Evolutionary conservation across 2,797 vertebrate species (phyloP).

Genomic region (Mionectes olivaceus): DNA sequence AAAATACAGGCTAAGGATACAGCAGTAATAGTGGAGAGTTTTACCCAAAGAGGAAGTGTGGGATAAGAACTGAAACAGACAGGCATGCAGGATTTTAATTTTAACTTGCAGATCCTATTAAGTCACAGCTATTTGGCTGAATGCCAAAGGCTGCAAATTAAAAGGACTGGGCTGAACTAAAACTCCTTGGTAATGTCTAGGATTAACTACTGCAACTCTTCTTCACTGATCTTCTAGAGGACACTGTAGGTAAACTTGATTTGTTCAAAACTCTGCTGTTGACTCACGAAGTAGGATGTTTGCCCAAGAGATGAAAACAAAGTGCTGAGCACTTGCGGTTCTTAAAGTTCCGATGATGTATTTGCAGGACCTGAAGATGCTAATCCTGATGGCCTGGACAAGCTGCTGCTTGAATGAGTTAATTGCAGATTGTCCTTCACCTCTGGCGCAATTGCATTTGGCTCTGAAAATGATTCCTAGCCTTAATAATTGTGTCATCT

Average conservation of each 20-base stretch:
- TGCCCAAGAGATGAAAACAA: neutral
- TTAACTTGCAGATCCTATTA: slow-evolving; percentile 31
- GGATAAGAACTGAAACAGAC: neutral
- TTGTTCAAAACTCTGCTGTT: neutral
- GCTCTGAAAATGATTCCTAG: neutral
- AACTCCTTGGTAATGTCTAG: neutral
- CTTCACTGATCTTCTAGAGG: neutral
- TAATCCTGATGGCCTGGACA: neutral
- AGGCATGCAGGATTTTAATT: slow-evolving; percentile 37
- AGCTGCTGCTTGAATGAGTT: neutral
- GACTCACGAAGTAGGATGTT: neutral
- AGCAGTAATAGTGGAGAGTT: neutral
- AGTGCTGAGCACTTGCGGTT: neutral
- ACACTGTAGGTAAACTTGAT: neutral
- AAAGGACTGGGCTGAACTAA: neutral
- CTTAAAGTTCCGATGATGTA: neutral
- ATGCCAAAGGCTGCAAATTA: neutral
- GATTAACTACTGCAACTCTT: neutral
- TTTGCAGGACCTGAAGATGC: slow-evolving; percentile 19
- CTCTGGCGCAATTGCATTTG: neutral
- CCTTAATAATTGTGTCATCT: neutral
- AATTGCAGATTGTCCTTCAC: neutral
- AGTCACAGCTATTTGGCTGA: slow-evolving; percentile 15
- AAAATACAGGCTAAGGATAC: neutral
- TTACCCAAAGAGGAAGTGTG: neutral